Evolutionary conservation across 2,113 vertebrate genomes (phyloP), one percentile per base, ranked within the genome.

Genomic region (Scolopax mira): DNA sequence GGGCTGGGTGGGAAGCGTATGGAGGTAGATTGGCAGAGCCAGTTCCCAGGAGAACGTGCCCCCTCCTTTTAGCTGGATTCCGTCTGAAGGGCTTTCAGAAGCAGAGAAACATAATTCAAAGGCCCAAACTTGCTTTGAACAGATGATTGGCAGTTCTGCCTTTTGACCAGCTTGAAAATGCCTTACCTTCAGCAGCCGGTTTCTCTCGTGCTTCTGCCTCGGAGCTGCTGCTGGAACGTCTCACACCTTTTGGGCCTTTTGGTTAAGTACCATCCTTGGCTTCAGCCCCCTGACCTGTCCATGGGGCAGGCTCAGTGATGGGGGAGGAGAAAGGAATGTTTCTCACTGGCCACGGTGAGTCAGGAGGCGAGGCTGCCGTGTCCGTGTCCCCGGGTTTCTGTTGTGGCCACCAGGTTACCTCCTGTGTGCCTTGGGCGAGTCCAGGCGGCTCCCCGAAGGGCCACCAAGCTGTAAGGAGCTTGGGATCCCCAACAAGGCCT

Each of bases 381-480:
- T 28, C 37, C 62, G 60, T n/a, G 17, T 54, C 48, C 60, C 85
- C 2, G 5, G 33, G 60, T 69, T 69, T 85, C 46, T 58, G n/a
- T 35, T 37, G n/a, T 35, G 46, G 49, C 52, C 81, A 18, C 58
- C 2, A 12, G 9, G 15, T 57, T 61, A 0, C n/a, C 31, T 1
- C 16, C 18, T 27, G 11, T 1, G 2, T 39, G 65, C 19, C 37
- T 41, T 14, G 8, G 71, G 35, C 46, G n/a, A 8, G 35, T 18
- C n/a, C n/a, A 21, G 78, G 37, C 13, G 55, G 54, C 35, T 88
- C 72, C 66, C 15, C 0, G 51, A 41, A 48, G 74, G 73, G 62
- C 55, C 73, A 31, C 41, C 79, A 7, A 31, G 60, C 60, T 88
- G 67, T 7, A 18, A 54, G 51, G 54, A 66, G 67, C 72, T 72